These are phyloP conservation scores for Aythya baeri DNA, from an alignment of 2,113 vertebrate genomes.

Conservation along the genomic window DNA sequence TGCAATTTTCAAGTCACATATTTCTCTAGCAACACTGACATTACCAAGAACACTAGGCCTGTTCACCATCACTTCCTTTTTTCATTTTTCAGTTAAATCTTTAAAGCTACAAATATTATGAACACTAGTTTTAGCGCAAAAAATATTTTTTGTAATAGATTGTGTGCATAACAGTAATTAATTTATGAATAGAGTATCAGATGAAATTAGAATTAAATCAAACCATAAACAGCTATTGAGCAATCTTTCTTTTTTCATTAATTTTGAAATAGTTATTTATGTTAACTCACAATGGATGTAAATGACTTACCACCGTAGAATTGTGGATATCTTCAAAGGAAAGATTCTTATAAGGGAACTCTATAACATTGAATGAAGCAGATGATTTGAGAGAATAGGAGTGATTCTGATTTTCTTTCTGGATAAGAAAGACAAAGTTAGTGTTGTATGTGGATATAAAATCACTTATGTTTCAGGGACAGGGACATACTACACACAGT, in stretches of 20 bases:
- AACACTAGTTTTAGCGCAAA: not conserved
- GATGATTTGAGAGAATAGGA: constrained; percentile 89
- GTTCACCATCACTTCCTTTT: not conserved
- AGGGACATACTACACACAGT: not conserved
- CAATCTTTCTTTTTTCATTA: not conserved
- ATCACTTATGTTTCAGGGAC: not conserved
- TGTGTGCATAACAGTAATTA: not conserved
- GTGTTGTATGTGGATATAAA: not conserved
- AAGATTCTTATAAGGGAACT: constrained; percentile 96
- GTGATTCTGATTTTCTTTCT: constrained; percentile 93
- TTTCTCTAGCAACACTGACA: not conserved
- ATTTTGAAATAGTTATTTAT: not conserved
- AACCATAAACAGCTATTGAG: not conserved
- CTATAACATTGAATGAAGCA: constrained; percentile 91
- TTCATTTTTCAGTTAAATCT: not conserved
- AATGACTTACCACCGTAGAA: constrained; percentile 85
- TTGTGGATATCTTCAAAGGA: constrained; percentile 86
- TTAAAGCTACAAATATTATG: not conserved
- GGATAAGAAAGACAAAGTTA: not conserved
- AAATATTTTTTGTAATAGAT: not conserved
- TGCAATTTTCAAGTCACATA: not conserved
- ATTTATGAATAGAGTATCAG: not conserved
- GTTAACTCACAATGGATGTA: not conserved
- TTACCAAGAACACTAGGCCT: not conserved
- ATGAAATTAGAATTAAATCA: not conserved